These are phyloP conservation scores for Biston stratarius DNA, from an alignment of 2,888 invertebrate genomes.

Conservation along the genomic window DNA sequence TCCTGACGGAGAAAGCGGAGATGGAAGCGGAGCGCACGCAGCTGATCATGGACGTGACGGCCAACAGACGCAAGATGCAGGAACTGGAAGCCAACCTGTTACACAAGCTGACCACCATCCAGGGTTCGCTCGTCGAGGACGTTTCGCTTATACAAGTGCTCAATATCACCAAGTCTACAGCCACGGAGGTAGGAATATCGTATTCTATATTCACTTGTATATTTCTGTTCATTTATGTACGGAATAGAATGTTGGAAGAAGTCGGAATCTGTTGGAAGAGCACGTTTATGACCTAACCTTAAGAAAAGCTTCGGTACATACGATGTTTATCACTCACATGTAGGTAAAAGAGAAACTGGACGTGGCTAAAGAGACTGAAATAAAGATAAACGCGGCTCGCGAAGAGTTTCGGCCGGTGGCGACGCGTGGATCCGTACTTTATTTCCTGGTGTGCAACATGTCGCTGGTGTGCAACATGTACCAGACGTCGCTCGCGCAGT, in stretches of 20 bases:
- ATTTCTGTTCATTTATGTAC: background rate
- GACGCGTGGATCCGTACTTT: constrained; percentile 93
- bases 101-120: constrained; percentile 93
- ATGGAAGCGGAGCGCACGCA: constrained; percentile 93
- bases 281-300: background rate
- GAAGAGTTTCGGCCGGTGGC: constrained; percentile 95
- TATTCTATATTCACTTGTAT: background rate
- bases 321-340: background rate
- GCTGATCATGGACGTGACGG: constrained; percentile 92
- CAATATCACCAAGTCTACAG: constrained; percentile 92
- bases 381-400: constrained; percentile 93
- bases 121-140: constrained; percentile 95
- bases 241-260: background rate
- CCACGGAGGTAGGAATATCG: constrained; percentile 86
- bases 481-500: constrained; percentile 95
- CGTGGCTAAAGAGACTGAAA: constrained; percentile 92
- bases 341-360: constrained; percentile 92
- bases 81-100: constrained; percentile 94
- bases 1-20: constrained; percentile 93
- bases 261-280: background rate
- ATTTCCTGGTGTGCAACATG: constrained; percentile 95
- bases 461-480: constrained; percentile 96
- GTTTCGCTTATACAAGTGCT: constrained; percentile 93
- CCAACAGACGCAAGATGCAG: constrained; percentile 93
- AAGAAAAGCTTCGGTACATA: too few relatives aligned